These are phyloP conservation scores for Chloroceryle aenea DNA, from an alignment of 2,113 vertebrate genomes.

Conservation along the genomic window DNA sequence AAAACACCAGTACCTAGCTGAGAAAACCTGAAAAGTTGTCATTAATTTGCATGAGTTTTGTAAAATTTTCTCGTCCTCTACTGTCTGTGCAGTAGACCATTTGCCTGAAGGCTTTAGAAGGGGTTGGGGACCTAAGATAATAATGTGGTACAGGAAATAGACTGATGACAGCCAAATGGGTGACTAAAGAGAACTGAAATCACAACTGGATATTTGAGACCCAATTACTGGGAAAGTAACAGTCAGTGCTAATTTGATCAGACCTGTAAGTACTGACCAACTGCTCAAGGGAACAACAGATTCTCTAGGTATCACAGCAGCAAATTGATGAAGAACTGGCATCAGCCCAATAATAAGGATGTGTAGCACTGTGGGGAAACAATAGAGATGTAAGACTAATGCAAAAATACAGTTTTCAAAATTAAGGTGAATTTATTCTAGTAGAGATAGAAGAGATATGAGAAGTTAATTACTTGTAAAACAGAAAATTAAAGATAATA, in stretches of 20 bases:
- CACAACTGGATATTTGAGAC: background rate
- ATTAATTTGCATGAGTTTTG: background rate
- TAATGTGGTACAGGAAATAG: background rate
- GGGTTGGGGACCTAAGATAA: background rate
- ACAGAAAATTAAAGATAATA: background rate
- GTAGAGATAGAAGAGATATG: background rate
- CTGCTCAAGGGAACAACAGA: background rate
- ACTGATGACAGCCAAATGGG: background rate
- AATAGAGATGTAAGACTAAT: background rate
- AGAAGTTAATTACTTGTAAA: background rate
- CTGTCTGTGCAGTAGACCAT: background rate
- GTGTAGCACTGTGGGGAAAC: background rate
- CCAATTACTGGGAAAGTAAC: background rate
- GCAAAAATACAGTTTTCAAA: background rate
- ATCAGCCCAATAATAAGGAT: background rate
- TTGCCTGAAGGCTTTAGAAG: background rate
- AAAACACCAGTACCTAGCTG: background rate
- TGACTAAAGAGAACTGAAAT: background rate
- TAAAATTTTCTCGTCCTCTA: background rate
- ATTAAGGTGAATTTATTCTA: background rate
- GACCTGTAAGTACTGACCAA: background rate
- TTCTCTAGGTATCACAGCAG: background rate
- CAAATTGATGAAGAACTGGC: background rate
- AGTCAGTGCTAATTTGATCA: background rate
- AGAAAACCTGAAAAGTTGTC: background rate